Base-by-base conservation (phyloP, 2,888 invertebrate species). In the Lobophora halterata region DNA sequence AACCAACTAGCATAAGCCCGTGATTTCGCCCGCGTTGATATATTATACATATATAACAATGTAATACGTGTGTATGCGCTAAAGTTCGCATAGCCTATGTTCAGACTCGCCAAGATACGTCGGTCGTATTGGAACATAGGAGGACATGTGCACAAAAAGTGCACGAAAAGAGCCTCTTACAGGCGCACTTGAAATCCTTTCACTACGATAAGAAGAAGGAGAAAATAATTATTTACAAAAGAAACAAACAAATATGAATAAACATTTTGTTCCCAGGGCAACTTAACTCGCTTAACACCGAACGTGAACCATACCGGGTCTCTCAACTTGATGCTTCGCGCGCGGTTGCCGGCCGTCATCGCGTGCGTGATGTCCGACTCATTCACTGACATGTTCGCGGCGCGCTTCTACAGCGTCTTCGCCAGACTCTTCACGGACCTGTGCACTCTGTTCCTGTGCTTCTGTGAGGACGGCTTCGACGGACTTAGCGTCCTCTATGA, bases 361-460 rank as follows among this genome's bases (percentile, higher is more conserved):
- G 61, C 70, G 0, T 56, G 59, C 3, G 55, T 74, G 2, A 61
- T 73, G 56, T 59, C 69, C 0, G 65, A 71, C 0, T 50, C 57
- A 0, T 18, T 31, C 7, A 53, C 51, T 0, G 72, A 69, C 0
- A 17, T 45, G 35, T 64, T 64, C 38, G 55, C 61, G 0, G 47
- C 65, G 1, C 61, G 74, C 0, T 79, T 77, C 64, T 79, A 75
- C 46, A 40, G 57, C 1, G 52, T 71, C 5, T 65, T 75, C 46
- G 34, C 63, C 1, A 53, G 71, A 0, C 52, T 79, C 7, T 79
- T 65, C 55, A 59, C 50, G 1, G 80, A 82, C 26, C 31, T 78
- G 14, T 78, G 79, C 48, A 52, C 71, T 0, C 54, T 79, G 1
- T 41, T 80, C 5, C 47, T 58, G 1, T 51, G 62, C 36, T 65